phyloP scores from a whole-genome alignment of 1,140 invertebrate genomes.

The Aphelinus certus region DNA sequence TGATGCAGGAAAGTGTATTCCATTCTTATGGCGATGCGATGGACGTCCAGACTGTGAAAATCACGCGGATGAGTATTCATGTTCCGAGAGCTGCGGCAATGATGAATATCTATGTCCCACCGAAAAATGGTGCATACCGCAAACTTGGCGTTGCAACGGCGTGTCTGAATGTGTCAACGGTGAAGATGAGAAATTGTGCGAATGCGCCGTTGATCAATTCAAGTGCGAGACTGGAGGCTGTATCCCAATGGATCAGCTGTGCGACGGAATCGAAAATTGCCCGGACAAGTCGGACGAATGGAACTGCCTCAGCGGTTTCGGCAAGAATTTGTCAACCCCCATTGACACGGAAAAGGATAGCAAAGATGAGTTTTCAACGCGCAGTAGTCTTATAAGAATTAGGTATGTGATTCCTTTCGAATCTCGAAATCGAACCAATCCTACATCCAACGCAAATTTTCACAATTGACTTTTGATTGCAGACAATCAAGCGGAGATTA shows the following conservation, averaged over 20 bases:
- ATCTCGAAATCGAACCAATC: no score
- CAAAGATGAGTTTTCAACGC: conserved; percentile 39
- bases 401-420: conserved; percentile 44
- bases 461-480: conserved; percentile 31
- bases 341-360: conserved; percentile 36
- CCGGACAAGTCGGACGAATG: conserved; percentile 74
- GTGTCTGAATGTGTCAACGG: conserved; percentile 70
- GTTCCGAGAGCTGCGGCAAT: conserved; percentile 67
- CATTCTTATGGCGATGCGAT: conserved; percentile 72
- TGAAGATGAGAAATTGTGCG: conserved; percentile 75
- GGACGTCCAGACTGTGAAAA: conserved; percentile 74
- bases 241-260: conserved; percentile 65
- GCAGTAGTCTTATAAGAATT: conserved; percentile 53
- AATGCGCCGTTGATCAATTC: conserved; percentile 68
- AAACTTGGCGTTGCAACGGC: conserved; percentile 72
- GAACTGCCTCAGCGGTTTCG: conserved; percentile 61
- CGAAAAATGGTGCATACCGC: conserved; percentile 69
- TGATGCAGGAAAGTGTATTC: conserved; percentile 66
- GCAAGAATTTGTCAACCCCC: conserved; percentile 33
- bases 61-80: conserved; percentile 72
- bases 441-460: background rate
- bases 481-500: conserved; percentile 61
- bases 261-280: conserved; percentile 72
- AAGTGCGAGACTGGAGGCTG: conserved; percentile 71
- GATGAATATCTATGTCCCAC: conserved; percentile 69